A percentile compares a stretch with the other conserved stretches of the same genome.
phyloP scores from a whole-genome alignment of 2,113 vertebrate genomes.

The Scophthalmus maximus region DNA sequence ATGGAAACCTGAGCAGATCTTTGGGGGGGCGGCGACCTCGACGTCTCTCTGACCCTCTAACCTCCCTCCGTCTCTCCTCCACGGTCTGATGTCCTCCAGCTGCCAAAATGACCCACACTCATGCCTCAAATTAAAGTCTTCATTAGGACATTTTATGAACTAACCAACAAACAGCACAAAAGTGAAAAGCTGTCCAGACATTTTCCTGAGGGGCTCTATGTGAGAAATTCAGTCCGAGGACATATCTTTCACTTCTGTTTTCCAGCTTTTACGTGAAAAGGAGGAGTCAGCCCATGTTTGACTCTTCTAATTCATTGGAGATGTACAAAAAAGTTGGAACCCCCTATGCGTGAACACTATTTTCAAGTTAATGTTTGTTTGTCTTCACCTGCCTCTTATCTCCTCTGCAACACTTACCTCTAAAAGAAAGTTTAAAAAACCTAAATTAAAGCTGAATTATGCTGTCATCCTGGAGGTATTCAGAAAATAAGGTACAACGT shows the following conservation, averaged over 20 bases:
- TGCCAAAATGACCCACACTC: constrained; percentile 29
- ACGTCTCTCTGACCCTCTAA: constrained; percentile 48
- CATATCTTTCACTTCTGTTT: constrained; percentile 14
- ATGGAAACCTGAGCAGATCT: constrained; percentile 60
- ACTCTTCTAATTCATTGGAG: background rate
- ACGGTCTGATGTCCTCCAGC: constrained; percentile 54
- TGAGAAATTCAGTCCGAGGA: background rate
- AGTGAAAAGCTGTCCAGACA: no score
- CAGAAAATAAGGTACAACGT: constrained; percentile 13
- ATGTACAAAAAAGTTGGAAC: background rate
- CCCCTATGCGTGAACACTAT: no score
- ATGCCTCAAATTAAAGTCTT: constrained; percentile 23
- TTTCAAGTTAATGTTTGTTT: background rate
- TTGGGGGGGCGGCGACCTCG: constrained; percentile 15
- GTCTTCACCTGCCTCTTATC: background rate
- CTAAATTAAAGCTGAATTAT: background rate
- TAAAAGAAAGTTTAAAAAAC: constrained; percentile 5
- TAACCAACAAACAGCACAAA: constrained; percentile 18
- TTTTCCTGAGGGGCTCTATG: no score
- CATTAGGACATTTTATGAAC: constrained; percentile 27
- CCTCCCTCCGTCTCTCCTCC: constrained; percentile 18
- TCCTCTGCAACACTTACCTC: background rate
- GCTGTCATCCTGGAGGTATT: background rate
- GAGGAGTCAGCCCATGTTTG: background rate
- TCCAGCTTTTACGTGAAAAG: constrained; percentile 23